Conservation (phyloP, 2,113 vertebrate species). For the Cololabis saira region DNA sequence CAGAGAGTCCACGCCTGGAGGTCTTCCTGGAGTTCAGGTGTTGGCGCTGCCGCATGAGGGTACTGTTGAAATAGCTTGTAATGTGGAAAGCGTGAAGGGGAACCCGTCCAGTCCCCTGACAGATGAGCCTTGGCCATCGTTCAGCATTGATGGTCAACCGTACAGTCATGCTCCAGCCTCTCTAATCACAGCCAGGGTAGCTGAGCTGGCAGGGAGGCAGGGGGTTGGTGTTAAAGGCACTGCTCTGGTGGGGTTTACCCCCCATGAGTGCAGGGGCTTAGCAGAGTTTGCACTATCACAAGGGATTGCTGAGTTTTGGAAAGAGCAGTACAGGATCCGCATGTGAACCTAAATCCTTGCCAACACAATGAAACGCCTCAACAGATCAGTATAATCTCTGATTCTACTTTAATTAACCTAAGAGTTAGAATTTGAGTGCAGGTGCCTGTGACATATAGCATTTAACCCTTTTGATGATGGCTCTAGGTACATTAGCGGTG, state of each 20-base stretch:
- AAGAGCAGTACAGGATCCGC: constrained; percentile 57
- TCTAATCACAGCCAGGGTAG: constrained; percentile 70
- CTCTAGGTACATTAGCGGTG: no score
- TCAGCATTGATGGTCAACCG: constrained; percentile 52
- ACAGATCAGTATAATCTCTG: not conserved
- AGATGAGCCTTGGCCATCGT: constrained; percentile 55
- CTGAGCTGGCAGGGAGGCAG: constrained; percentile 61
- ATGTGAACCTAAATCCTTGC: constrained; percentile 62
- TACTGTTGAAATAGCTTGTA: constrained; percentile 81
- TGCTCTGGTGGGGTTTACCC: constrained; percentile 79
- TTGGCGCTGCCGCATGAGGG: constrained; percentile 79
- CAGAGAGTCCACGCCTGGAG: constrained; percentile 65
- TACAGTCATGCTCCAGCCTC: constrained; percentile 74
- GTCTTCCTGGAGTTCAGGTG: constrained; percentile 79
- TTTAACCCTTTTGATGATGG: no score
- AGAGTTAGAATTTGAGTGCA: no score
- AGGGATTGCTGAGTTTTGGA: constrained; percentile 80
- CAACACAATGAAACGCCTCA: not conserved
- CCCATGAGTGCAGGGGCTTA: constrained; percentile 71
- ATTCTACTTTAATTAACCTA: not conserved
- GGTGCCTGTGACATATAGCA: no score
- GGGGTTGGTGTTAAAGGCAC: constrained; percentile 69
- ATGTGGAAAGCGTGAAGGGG: constrained; percentile 76
- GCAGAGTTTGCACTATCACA: constrained; percentile 75
- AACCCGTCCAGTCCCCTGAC: not conserved